Evolutionary conservation across 2,113 vertebrate species (phyloP), one percentile per base, ranked within the genome.

Genomic region (Phrynosoma blainvillii): DNA sequence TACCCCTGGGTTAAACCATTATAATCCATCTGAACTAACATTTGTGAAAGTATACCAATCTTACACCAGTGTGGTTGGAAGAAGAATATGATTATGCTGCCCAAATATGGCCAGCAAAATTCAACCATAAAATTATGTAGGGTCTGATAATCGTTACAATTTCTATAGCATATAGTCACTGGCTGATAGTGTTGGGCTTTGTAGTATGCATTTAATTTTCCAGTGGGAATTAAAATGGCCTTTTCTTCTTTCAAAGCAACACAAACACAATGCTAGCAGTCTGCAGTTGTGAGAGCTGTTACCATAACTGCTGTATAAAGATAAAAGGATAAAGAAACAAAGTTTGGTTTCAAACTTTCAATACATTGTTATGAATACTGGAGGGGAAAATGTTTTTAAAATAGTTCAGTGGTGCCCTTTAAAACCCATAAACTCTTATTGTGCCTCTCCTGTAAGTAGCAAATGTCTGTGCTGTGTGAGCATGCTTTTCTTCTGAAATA

Each of bases 401-500:
- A 94, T 90, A 91, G 79, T 73, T 95, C 91, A 92, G 85, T 59
- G 84, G 88, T 91, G 91, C 90, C 81, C 92, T 87, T 95, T 94
- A 94, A 95, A 97, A 94, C 90, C 94, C 92, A 91, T 92, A 90
- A 92, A 89, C 40, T 0, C 90, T 93, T 92, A 82, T 94, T 95
- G 93, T 88, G 93, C 89, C 92, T 92, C 92, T 94, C 90, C 87
- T 94, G 68, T 88, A 94, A 95, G 86, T 90, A 92, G 89, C 93
- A 94, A 96, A 76, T 90, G 91, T 93, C 95, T 95, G 87, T 92
- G 91, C 84, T 93, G 84, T 91, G 76, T 94, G 90, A 89, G 77
- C 91, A 87, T 85, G 89, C 11, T 40, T 84, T 90, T 68, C 83
- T 81, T 77, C 91, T 94, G 90, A 92, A 95, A 95, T 88, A 76